These are phyloP conservation scores for Stomatorhinus ivindoensis DNA, from an alignment of 2,113 vertebrate species.

Conservation along the genomic window DNA sequence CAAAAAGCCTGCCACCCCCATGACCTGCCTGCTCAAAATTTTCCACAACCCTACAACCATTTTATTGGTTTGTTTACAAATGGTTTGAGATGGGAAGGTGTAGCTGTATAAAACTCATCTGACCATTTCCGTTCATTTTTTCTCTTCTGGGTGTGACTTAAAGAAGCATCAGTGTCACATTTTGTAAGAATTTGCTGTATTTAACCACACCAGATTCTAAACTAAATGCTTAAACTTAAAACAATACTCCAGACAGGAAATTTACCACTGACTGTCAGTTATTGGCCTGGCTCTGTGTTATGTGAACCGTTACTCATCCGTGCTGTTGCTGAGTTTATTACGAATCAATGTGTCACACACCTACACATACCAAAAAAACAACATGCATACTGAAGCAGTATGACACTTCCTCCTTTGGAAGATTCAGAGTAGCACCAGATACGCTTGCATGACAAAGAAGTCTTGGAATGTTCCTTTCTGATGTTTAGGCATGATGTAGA, in stretches of 20 bases:
- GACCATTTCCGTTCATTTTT: not conserved
- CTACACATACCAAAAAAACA: not conserved
- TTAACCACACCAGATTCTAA: not conserved
- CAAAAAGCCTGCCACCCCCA: not conserved
- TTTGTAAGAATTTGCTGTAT: not conserved
- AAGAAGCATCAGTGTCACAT: not conserved
- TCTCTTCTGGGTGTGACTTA: not conserved
- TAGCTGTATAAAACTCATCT: not conserved
- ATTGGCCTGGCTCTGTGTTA: not conserved
- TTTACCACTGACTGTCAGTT: not conserved
- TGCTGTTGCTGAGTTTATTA: not conserved
- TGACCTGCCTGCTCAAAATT: not conserved
- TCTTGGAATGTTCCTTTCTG: constrained; percentile 3
- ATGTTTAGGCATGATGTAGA: constrained; percentile 10
- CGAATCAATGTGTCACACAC: not conserved
- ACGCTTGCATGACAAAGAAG: not conserved
- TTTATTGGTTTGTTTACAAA: not conserved
- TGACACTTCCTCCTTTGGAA: not conserved
- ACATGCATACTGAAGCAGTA: not conserved
- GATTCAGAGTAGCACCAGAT: not conserved
- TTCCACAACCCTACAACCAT: not conserved
- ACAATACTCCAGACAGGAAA: not conserved
- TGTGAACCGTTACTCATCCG: not conserved
- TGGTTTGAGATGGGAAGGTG: not conserved
- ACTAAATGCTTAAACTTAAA: not conserved